Conservation (phyloP, 2,888 invertebrate species). For the Cosmopolites sordidus region DNA sequence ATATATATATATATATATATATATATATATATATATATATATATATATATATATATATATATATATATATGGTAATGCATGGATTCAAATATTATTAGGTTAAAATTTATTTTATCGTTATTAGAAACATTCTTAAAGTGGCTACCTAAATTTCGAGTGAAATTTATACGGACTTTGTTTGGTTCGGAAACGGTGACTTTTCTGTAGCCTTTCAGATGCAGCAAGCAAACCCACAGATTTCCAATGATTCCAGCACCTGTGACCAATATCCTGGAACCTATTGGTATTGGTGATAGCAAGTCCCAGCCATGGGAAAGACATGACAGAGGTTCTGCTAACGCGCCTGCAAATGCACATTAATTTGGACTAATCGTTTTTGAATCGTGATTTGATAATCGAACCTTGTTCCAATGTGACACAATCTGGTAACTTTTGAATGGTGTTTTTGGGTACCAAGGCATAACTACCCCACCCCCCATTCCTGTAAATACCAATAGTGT, state of each 20-base stretch:
- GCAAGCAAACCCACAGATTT: constrained; percentile 59
- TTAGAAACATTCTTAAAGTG: no score
- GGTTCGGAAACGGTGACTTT: constrained; percentile 66
- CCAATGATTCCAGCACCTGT: constrained; percentile 71
- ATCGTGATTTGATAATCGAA: constrained; percentile 36
- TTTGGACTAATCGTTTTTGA: no score
- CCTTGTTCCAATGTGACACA: constrained; percentile 57
- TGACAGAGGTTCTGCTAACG: constrained; percentile 63
- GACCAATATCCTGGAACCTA: constrained; percentile 59
- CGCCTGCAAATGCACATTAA: constrained; percentile 53
- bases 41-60: no score
- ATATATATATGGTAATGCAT: no score
- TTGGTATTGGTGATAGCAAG: constrained; percentile 54
- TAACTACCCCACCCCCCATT: constrained; percentile 70
- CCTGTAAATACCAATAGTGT: constrained; percentile 60
- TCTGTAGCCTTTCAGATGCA: constrained; percentile 64
- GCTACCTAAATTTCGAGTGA: constrained; percentile 52
- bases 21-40: no score
- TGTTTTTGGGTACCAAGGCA: constrained; percentile 56
- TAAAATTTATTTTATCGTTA: no score
- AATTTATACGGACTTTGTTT: constrained; percentile 51
- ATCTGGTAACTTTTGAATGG: constrained; percentile 57
- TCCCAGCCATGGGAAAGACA: constrained; percentile 67
- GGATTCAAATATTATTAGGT: no score
- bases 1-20: no score